Percentiles rank a stretch among this genome's conserved stretches.
phyloP scores from a whole-genome alignment of 2,797 vertebrate genomes.

The Peromyscus attwateri region DNA sequence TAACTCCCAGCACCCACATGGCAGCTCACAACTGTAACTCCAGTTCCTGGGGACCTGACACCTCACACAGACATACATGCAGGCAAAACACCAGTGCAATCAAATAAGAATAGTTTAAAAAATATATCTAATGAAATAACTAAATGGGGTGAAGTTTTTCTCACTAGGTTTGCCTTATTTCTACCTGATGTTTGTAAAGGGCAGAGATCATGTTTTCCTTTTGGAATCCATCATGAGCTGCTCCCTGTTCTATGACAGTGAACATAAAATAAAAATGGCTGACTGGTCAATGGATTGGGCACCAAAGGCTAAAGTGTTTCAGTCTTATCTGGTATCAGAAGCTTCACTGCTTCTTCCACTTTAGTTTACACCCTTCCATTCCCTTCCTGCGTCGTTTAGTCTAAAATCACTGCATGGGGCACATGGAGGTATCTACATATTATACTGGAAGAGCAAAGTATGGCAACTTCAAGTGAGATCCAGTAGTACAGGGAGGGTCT shows the following conservation, averaged over 20 bases:
- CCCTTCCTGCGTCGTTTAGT: not conserved
- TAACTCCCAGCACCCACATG: not conserved
- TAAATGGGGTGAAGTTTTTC: not conserved
- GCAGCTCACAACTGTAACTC: not conserved
- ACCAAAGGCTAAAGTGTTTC: not conserved
- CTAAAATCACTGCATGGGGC: not conserved
- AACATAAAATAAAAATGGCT: not conserved
- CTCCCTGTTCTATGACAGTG: too few species aligned
- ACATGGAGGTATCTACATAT: not conserved
- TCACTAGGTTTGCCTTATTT: not conserved
- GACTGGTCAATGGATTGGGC: not conserved
- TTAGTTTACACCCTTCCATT: not conserved
- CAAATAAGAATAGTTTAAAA: not conserved
- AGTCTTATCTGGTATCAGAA: not conserved
- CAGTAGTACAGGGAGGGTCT: too few species aligned
- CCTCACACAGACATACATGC: not conserved
- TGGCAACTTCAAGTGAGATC: not conserved
- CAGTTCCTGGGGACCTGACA: not conserved
- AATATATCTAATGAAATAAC: too few species aligned
- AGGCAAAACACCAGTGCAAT: not conserved
- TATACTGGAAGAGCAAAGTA: not conserved
- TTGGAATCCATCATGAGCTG: not conserved
- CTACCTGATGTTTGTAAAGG: not conserved
- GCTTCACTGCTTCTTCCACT: not conserved
- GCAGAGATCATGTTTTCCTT: not conserved